A percentile compares a stretch with the other conserved stretches of the same genome.
phyloP scores from a whole-genome alignment of 2,888 invertebrate genomes.

The Embidobia sp. region DNA sequence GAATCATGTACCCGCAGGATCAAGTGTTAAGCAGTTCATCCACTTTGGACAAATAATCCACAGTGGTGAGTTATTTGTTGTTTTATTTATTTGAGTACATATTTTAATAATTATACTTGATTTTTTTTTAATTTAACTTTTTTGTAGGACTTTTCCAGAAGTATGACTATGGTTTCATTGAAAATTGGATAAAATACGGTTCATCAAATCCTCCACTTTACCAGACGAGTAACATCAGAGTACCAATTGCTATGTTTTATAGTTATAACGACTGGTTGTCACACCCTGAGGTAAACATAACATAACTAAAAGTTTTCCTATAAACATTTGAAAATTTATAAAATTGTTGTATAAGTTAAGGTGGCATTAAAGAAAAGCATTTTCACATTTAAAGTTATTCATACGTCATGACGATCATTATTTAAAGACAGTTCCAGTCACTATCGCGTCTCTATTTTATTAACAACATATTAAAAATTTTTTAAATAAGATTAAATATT shows the following conservation, averaged over 20 bases:
- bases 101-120: neutral
- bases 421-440: too few relatives aligned
- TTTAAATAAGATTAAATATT: too few relatives aligned
- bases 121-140: neutral
- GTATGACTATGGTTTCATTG: constrained; percentile 82
- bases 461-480: too few relatives aligned
- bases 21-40: constrained; percentile 86
- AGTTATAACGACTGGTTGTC: constrained; percentile 87
- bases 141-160: constrained; percentile 79
- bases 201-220: constrained; percentile 84
- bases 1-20: constrained; percentile 88
- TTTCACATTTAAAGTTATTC: too few relatives aligned
- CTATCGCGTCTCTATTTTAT: too few relatives aligned
- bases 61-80: constrained; percentile 74
- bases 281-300: constrained; percentile 73
- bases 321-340: too few relatives aligned
- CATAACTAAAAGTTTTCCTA: too few relatives aligned
- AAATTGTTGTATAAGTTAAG: too few relatives aligned
- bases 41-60: constrained; percentile 88
- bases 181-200: constrained; percentile 84
- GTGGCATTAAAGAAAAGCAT: too few relatives aligned
- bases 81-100: neutral
- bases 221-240: constrained; percentile 83
- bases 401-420: too few relatives aligned
- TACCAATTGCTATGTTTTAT: constrained; percentile 86